Evolutionary conservation across 1,140 invertebrate species (phyloP), one percentile per base, ranked within the genome.

Genomic region (Lanistes nyassanus): DNA sequence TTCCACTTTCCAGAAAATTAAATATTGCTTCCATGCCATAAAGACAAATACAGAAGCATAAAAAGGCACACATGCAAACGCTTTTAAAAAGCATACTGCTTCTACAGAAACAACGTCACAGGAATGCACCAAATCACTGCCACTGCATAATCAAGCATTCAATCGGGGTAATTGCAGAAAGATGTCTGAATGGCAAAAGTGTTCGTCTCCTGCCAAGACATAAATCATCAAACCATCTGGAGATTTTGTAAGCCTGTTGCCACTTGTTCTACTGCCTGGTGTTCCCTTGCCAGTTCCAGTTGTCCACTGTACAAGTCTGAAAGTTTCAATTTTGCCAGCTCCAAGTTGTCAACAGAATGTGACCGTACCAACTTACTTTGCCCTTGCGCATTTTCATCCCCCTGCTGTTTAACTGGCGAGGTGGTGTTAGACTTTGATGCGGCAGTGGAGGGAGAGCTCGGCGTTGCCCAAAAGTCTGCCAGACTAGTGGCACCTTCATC

Each of bases 271-370:
- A 60, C 31, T 60, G 84, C 84, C 53, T 81, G 78, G 51, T 60
- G 77, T 36, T 83, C 78, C 21, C 56, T 39, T 53, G 60, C 55
- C 75, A 67, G 75, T 56, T 47, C 77, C 31, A 26, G 71, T 74
- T 78, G 66, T 31, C 72, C 66, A 29, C 79, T 77, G 64, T 77
- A 74, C 58, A 76, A 56, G n/a, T 83, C 82, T n/a, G 75, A 70
- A 64, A 84, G 47, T 74, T 73, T 78, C 56, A 83, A 71, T 60
- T 79, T 79, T 31, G 83, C 81, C 64, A 85, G 77, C 66, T 86
- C 82, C 47, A 86, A 76, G 69, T 87, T 85, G 68, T 86, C 83
- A 51, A 87, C 72, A 53, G 86, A 87, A 65, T 82, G 84, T 73
- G 85, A 87, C 74, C 86, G 55, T 29, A 55, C 47, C 36, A 74